A percentile compares a stretch with the other conserved stretches of the same genome.
These are phyloP conservation scores for Zeus faber DNA, from an alignment of 2,113 vertebrate species.

Conservation along the genomic window DNA sequence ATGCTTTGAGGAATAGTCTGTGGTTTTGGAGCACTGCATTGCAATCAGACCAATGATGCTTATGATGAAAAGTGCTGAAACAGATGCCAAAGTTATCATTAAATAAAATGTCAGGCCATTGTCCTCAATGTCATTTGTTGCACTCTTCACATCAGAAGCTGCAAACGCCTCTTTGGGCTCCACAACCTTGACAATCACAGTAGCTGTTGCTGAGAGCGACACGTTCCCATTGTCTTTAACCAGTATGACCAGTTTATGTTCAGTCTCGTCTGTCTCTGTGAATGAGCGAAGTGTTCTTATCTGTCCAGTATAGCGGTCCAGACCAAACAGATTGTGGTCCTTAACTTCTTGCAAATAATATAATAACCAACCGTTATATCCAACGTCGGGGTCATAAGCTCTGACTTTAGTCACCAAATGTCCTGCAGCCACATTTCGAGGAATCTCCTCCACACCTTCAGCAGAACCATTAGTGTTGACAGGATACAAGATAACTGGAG, in stretches of 20 bases:
- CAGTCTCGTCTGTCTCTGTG: not conserved
- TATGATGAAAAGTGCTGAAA: slow-evolving; percentile 47
- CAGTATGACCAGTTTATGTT: slow-evolving; percentile 15
- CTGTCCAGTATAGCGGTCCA: not conserved
- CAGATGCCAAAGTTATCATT: slow-evolving; percentile 40
- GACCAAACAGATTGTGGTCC: slow-evolving; percentile 25
- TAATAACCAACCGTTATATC: slow-evolving; percentile 28
- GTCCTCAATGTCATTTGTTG: slow-evolving; percentile 23
- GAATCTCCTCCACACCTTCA: slow-evolving; percentile 1
- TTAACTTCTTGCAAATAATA: slow-evolving; percentile 36
- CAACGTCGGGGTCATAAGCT: not conserved
- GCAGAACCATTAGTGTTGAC: slow-evolving; percentile 3
- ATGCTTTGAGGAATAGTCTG: slow-evolving; percentile 28
- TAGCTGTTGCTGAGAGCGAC: slow-evolving; percentile 38
- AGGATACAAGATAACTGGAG: slow-evolving; percentile 37
- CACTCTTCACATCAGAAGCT: slow-evolving; percentile 10
- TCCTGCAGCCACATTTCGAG: not conserved
- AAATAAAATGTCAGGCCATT: slow-evolving; percentile 41
- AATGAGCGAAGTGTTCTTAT: slow-evolving; percentile 1
- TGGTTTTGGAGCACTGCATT: slow-evolving; percentile 43
- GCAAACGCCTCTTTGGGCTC: not conserved
- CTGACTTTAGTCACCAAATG: not conserved
- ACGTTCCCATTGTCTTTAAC: slow-evolving; percentile 54
- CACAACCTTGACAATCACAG: slow-evolving; percentile 29
- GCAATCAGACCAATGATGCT: slow-evolving; percentile 44